A percentile compares a stretch with the other conserved stretches of the same genome.
These are phyloP conservation scores for Trilocha varians DNA, from an alignment of 2,888 invertebrate genomes.

Conservation along the genomic window DNA sequence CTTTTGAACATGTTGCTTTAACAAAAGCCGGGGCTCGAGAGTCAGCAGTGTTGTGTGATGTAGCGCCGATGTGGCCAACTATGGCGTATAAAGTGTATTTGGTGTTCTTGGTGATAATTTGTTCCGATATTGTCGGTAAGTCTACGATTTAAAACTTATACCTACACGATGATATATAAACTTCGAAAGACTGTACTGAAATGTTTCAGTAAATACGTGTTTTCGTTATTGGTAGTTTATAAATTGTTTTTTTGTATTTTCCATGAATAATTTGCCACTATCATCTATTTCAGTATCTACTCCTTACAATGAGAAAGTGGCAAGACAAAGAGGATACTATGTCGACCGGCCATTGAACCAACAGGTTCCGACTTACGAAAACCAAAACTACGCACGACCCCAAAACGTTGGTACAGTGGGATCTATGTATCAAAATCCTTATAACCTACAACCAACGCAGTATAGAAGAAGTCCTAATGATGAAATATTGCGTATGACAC, in stretches of 20 bases:
- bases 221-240: too few species aligned
- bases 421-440: neutral
- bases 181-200: too few species aligned
- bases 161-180: too few species aligned
- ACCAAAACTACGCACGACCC: slow-evolving; percentile 13
- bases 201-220: too few species aligned
- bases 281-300: slow-evolving; percentile 21
- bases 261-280: neutral
- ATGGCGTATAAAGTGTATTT: slow-evolving; percentile 26
- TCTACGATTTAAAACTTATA: slow-evolving; percentile 6
- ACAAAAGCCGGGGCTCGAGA: slow-evolving; percentile 21
- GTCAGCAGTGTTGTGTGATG: slow-evolving; percentile 29
- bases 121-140: slow-evolving; percentile 32
- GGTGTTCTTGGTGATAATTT: slow-evolving; percentile 25
- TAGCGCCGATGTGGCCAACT: slow-evolving; percentile 23
- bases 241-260: too few species aligned
- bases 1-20: slow-evolving; percentile 27
- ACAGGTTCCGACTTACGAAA: slow-evolving; percentile 8
- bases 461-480: neutral
- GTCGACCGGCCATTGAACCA: slow-evolving; percentile 9
- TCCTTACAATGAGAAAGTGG: slow-evolving; percentile 13
- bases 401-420: slow-evolving; percentile 11
- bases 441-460: neutral
- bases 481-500: neutral
- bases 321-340: slow-evolving; percentile 12